Conservation (phyloP, 2,797 vertebrate species). For the Pseudochaenichthys georgianus region DNA sequence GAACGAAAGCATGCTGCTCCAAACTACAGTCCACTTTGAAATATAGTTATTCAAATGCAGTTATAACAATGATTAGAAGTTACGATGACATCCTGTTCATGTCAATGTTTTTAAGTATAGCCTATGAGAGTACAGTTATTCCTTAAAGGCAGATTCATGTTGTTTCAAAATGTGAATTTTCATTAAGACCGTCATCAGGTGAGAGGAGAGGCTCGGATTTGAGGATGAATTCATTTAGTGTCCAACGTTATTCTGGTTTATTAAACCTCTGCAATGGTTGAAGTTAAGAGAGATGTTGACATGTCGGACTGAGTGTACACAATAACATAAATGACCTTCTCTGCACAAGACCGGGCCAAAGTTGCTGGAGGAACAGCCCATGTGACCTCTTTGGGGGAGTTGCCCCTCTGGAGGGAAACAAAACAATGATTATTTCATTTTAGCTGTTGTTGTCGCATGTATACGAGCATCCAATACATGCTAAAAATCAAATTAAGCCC, state of each 20-base stretch:
- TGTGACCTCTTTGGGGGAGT: too few species aligned
- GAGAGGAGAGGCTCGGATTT: neutral
- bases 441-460: too few species aligned
- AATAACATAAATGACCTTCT: too few species aligned
- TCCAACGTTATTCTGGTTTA: neutral
- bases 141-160: neutral
- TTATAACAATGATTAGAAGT: neutral
- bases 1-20: neutral
- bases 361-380: too few species aligned
- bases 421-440: too few species aligned
- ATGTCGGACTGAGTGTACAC: too few species aligned
- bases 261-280: neutral
- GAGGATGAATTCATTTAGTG: too few species aligned
- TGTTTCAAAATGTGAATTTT: neutral
- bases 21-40: neutral
- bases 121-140: neutral
- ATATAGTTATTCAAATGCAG: neutral
- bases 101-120: neutral
- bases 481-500: too few species aligned
- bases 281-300: neutral
- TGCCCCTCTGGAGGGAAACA: too few species aligned
- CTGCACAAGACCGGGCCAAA: too few species aligned
- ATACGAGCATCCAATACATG: too few species aligned
- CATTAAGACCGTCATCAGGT: too few species aligned
- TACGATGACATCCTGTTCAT: neutral